Evolutionary conservation across 2,797 vertebrate genomes (phyloP).

Genomic region (Meda fulgida): DNA sequence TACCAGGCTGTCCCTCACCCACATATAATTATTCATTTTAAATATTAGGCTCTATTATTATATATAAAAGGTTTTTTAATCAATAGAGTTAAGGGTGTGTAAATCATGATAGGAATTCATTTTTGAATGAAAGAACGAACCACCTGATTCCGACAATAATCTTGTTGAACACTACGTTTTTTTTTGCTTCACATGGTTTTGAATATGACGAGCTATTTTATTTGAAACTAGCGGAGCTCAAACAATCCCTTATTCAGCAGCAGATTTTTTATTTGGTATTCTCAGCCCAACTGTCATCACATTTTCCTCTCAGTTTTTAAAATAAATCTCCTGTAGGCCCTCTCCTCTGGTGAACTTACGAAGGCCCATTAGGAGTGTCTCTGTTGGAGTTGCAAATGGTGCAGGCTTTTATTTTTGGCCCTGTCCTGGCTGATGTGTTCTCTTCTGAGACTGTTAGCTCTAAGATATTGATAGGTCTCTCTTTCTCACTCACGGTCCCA

Average conservation of each 20-base stretch:
- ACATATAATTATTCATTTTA: not conserved
- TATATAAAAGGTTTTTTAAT: not conserved
- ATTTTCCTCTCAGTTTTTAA: conserved; percentile 43
- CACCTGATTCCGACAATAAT: not conserved
- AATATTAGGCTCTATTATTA: not conserved
- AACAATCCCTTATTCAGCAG: conserved; percentile 29
- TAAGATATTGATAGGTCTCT: conserved; percentile 49
- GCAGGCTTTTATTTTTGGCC: conserved; percentile 53
- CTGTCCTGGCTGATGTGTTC: conserved; percentile 42
- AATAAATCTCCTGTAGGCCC: conserved; percentile 31
- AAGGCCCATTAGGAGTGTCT: conserved; percentile 44
- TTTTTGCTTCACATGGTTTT: not conserved
- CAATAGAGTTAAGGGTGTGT: not conserved
- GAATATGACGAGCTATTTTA: conserved; percentile 5
- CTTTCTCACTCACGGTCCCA: not conserved
- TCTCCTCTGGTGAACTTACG: conserved; percentile 40
- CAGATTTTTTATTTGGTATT: conserved; percentile 24
- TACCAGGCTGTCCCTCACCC: not conserved
- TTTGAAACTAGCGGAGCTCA: conserved; percentile 14
- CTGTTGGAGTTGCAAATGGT: conserved; percentile 48
- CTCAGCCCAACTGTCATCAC: conserved; percentile 17
- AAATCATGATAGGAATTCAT: not conserved
- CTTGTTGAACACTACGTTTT: not conserved
- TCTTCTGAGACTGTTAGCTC: conserved; percentile 13
- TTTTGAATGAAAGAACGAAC: not conserved